Percentiles rank a stretch among this genome's conserved stretches.
These are phyloP conservation scores for Dryocosmus kuriphilus DNA, from an alignment of 2,888 invertebrate species.

Conservation along the genomic window DNA sequence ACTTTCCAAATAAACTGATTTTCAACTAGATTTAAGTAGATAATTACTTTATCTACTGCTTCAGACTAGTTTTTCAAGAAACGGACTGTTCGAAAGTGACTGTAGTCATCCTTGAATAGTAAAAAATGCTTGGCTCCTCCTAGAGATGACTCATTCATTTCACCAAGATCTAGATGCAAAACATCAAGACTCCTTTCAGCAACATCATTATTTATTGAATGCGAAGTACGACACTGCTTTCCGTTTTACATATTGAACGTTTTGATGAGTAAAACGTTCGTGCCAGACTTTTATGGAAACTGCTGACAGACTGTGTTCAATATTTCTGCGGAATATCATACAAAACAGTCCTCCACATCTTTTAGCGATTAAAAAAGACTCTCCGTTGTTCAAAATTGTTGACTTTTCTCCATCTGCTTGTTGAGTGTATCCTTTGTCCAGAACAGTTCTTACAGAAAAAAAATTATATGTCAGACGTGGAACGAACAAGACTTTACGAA, in stretches of 20 bases:
- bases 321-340: no score
- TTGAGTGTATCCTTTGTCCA: no score
- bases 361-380: no score
- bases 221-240: slow-evolving; percentile 58
- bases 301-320: no score
- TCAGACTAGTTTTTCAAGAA: slow-evolving; percentile 64
- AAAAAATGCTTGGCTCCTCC: slow-evolving; percentile 58
- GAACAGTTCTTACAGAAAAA: no score
- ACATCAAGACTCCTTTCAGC: slow-evolving; percentile 56
- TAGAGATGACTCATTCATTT: no score
- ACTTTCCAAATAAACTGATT: slow-evolving; percentile 64
- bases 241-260: slow-evolving; percentile 55
- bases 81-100: slow-evolving; percentile 62
- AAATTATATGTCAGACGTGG: no score
- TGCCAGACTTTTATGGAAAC: slow-evolving; percentile 60
- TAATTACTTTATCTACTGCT: slow-evolving; percentile 55
- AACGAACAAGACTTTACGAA: no score
- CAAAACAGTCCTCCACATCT: no score
- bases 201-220: slow-evolving; percentile 44
- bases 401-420: no score
- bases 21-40: slow-evolving; percentile 61
- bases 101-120: slow-evolving; percentile 59
- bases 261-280: slow-evolving; percentile 60
- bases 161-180: slow-evolving; percentile 54
- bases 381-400: no score